Base-by-base conservation (phyloP, 2,113 vertebrate genomes). In the Aegithalos caudatus region DNA sequence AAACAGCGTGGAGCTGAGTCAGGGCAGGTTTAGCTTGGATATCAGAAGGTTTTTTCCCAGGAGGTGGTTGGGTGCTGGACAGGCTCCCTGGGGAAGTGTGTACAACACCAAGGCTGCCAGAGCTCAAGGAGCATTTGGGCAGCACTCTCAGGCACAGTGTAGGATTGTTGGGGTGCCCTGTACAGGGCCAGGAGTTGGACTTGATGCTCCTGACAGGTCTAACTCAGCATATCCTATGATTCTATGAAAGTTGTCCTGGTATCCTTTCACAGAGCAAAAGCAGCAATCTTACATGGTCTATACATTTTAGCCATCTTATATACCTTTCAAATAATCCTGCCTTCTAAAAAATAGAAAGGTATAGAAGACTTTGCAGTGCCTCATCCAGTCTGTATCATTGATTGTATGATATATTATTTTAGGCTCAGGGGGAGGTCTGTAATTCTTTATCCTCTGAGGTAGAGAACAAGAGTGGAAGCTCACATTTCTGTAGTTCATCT, bases 81-180 rank as follows among this genome's bases (percentile, higher is more conserved):
- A 44, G 37, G 22, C 28, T 81, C 12, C 33, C 23, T 0, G 0
- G 11, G 16, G 37, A 23, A 57, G 10, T 58, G 19, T 7, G 16
- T 14, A 37, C 12, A 44, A 3, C 31, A 48, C 18, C 31, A 57
- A 58, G 44, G 12, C 44, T 58, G 29, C 13, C 28, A 58, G 58
- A 58, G 33, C n/a, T 81, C 38, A n/a, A 28, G 51, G 15, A 50
- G 14, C 42, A 18, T 42, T 64, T 88, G 37, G 14, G 14, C 9
- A 44, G 2, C 27, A 12, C 42, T 79, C 5, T 79, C 5, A 51
- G 53, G 23, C 37, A 51, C 10, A 10, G 45, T 12, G 10, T 73
- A 35, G 60, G 28, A 29, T 56, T 64, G 31, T 50, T 65, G 48
- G 25, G 6, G 22, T 72, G 28, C 31, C 45, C 28, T 87, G 9